Conservation (phyloP, 1,140 invertebrate genomes). For the Papilio glaucus region DNA sequence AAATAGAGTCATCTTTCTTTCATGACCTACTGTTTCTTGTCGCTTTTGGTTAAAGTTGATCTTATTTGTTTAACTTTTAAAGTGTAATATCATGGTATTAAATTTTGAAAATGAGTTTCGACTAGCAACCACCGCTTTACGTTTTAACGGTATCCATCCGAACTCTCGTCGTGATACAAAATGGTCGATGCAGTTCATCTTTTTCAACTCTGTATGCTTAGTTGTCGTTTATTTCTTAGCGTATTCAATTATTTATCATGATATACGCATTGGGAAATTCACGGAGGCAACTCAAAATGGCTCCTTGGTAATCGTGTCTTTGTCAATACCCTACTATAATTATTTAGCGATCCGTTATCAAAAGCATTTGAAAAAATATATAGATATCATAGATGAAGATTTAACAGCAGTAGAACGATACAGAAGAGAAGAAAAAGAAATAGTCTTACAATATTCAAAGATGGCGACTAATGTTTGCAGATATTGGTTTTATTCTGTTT, state of each 20-base stretch:
- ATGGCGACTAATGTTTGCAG: neutral
- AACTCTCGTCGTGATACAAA: neutral
- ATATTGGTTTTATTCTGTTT: slow-evolving; percentile 19
- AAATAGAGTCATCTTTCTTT: neutral
- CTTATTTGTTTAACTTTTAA: neutral
- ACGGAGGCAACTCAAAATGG: slow-evolving; percentile 10
- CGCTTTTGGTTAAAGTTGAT: neutral
- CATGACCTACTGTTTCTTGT: neutral
- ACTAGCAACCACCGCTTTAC: neutral
- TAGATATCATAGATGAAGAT: neutral
- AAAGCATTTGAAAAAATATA: neutral
- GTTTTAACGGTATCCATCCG: neutral
- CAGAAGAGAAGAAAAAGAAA: neutral
- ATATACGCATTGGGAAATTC: neutral
- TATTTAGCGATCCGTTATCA: neutral
- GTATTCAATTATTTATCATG: slow-evolving; percentile 9
- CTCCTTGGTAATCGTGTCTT: neutral
- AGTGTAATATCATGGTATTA: neutral
- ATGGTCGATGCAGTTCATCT: neutral
- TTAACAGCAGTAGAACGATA: neutral
- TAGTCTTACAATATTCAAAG: slow-evolving; percentile 1
- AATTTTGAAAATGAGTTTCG: slow-evolving; percentile 22
- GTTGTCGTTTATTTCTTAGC: neutral
- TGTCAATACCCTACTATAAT: slow-evolving; percentile 2
- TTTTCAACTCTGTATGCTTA: neutral